Evolutionary conservation across 2,113 vertebrate species (phyloP), one percentile per base, ranked within the genome.

Genomic region (Barbus barbus): DNA sequence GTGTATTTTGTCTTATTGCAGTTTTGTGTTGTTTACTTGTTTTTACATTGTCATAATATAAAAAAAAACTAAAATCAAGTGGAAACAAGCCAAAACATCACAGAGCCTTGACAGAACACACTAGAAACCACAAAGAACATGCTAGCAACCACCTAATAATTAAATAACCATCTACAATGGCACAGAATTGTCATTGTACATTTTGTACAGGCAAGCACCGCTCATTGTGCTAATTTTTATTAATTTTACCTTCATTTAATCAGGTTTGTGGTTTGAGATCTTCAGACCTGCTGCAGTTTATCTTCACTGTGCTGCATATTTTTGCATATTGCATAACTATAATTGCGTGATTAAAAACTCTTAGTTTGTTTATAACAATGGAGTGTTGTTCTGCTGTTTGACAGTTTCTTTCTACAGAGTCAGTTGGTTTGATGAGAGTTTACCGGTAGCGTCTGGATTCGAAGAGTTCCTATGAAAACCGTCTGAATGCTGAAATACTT

Each of bases 371-470:
- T n/a, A 53, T 53, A 36, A 73, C n/a, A 73, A 58, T 28, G 31
- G 28, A 28, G 28, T 38, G 83, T 38, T 84, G 5, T 46, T 78
- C 16, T 41, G 20, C 20, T 84, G 12, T 83, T 24, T 77, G 60
- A 38, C 51, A 53, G 38, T 46, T 65, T 48, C 60, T 51, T 2
- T 69, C 9, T 38, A 67, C 31, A 22, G 33, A 8, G 24, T 65
- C 36, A 58, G 18, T 38, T 44, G n/a, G 22, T 51, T 75, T 75
- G 51, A 24, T 75, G 72, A 75, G 44, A 46, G 60, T 33, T 51
- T 79, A 65, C 22, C 1, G 36, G 51, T 69, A 69, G 53, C n/a
- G 75, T 53, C 51, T 72, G 74, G 69, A 82, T 5, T 73, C 8
- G 7, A 78, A 26, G 28, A 44, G 48, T 24, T 78, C 9, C 31